A percentile compares a stretch with the other conserved stretches of the same genome.
Conservation (phyloP, 2,888 invertebrate genomes). For the Ischnus inquisitorius region DNA sequence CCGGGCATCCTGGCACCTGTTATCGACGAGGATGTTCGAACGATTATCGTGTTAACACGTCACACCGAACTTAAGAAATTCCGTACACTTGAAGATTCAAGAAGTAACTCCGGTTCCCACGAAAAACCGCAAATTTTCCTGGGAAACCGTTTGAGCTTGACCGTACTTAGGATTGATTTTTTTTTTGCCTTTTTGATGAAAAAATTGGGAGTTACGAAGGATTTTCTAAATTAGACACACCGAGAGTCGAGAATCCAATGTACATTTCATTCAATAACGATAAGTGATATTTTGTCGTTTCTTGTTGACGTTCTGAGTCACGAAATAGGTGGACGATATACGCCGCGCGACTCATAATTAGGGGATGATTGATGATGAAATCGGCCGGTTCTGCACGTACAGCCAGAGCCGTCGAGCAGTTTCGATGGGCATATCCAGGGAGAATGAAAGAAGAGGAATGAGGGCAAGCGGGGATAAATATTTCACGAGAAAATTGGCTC, state of each 20-base stretch:
- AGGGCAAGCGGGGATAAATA: constrained; percentile 74
- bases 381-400: constrained; percentile 11
- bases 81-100: neutral
- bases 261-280: constrained; percentile 63
- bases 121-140: constrained; percentile 40
- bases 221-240: too few relatives aligned
- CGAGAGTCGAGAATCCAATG: neutral
- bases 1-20: constrained; percentile 82
- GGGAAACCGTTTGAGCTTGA: constrained; percentile 25
- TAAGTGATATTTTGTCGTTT: constrained; percentile 48
- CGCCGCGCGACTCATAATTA: constrained; percentile 49
- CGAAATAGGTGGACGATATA: constrained; percentile 15
- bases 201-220: neutral
- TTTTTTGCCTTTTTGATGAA: neutral
- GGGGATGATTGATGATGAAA: constrained; percentile 58
- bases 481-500: constrained; percentile 77
- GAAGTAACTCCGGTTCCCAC: constrained; percentile 56
- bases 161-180: neutral
- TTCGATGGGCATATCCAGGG: constrained; percentile 16
- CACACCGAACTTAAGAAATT: neutral
- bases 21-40: constrained; percentile 56
- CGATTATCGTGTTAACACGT: constrained; percentile 48
- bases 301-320: constrained; percentile 28
- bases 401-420: neutral
- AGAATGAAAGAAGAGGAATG: constrained; percentile 50